Evolutionary conservation across 2,888 invertebrate genomes (phyloP).

Genomic region (Troides aeacus): DNA sequence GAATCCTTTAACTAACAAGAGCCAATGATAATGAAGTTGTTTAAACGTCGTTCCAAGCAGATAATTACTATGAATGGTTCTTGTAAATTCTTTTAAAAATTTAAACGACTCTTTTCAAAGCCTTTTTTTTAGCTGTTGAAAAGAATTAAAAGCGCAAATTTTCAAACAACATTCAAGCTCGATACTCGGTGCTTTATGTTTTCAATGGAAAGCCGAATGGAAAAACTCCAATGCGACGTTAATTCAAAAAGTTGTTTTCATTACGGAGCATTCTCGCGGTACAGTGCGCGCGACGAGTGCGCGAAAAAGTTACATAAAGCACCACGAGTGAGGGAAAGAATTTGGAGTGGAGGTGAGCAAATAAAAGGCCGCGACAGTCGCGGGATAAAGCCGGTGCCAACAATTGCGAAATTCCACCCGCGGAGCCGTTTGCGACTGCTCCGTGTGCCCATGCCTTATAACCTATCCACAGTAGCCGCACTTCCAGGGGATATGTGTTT

Average conservation of each 20-base stretch:
- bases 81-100: slow-evolving; percentile 14
- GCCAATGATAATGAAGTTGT: slow-evolving; percentile 5
- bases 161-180: slow-evolving; percentile 51
- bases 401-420: slow-evolving; percentile 72
- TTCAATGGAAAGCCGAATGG: slow-evolving; percentile 66
- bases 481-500: slow-evolving; percentile 3
- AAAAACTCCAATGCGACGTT: slow-evolving; percentile 69
- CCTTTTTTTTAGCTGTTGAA: slow-evolving; percentile 8
- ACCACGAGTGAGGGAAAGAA: slow-evolving; percentile 63
- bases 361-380: slow-evolving; percentile 61
- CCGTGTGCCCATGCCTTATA: slow-evolving; percentile 36
- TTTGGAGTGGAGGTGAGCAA: slow-evolving; percentile 66
- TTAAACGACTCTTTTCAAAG: slow-evolving; percentile 8
- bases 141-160: slow-evolving; percentile 41
- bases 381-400: slow-evolving; percentile 63
- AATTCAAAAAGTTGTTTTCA: slow-evolving; percentile 78
- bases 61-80: slow-evolving; percentile 2
- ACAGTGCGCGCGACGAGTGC: slow-evolving; percentile 51
- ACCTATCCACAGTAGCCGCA: slow-evolving; percentile 38
- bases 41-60: background rate
- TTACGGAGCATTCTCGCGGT: slow-evolving; percentile 64
- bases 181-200: slow-evolving; percentile 58
- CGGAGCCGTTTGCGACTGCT: slow-evolving; percentile 47
- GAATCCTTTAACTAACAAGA: background rate
- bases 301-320: slow-evolving; percentile 65